Percentiles rank a stretch among this genome's conserved stretches.
Conservation (phyloP, 2,113 vertebrate genomes). For the Burhinus oedicnemus region DNA sequence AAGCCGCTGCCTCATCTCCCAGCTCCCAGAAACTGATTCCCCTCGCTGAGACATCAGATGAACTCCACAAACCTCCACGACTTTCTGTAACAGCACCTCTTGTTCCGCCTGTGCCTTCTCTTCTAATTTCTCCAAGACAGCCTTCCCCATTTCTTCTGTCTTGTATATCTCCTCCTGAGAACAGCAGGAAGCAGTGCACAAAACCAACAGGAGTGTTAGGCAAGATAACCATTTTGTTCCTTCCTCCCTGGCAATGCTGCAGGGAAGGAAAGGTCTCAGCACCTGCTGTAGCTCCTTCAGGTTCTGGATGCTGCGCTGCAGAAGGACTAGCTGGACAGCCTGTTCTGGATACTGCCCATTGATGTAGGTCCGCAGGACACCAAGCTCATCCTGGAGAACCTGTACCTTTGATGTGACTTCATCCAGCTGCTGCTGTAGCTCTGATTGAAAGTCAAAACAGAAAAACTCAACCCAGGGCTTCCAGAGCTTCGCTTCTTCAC, state of each 20-base stretch:
- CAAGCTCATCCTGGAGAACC: conserved; percentile 15
- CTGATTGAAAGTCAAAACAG: background rate
- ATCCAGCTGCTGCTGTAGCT: conserved; percentile 37
- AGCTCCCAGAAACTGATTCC: background rate
- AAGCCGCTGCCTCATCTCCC: background rate
- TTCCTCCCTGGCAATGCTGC: background rate
- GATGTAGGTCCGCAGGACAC: conserved; percentile 18
- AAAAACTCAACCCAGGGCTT: background rate
- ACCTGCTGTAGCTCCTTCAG: conserved; percentile 57
- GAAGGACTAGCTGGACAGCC: background rate
- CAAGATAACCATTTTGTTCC: fast-evolving
- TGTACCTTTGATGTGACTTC: conserved; percentile 2
- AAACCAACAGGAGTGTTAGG: background rate
- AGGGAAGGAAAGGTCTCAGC: background rate
- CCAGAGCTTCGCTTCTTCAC: background rate
- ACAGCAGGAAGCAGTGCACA: background rate
- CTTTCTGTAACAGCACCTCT: background rate
- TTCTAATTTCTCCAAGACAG: background rate
- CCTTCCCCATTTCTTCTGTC: background rate
- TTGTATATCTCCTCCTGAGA: conserved; percentile 50
- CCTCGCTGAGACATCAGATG: background rate
- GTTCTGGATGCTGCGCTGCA: conserved; percentile 29
- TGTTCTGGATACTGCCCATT: background rate
- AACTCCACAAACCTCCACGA: conserved; percentile 23
- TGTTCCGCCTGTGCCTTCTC: background rate